Base-by-base conservation (phyloP, 2,797 vertebrate species). In the Botia almorhae region DNA sequence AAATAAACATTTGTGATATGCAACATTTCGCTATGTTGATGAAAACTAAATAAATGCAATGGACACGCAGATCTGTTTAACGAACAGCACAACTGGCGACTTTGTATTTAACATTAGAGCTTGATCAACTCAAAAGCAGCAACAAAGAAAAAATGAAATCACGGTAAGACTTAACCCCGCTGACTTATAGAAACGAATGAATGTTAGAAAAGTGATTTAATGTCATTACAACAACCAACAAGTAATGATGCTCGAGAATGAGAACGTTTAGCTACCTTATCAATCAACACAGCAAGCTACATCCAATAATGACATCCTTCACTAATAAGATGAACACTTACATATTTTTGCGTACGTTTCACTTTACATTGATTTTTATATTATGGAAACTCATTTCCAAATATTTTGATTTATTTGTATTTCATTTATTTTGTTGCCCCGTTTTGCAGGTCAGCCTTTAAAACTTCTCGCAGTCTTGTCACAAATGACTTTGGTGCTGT, bases 1-100 rank as follows among this genome's bases (percentile, higher is more conserved):
- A 69, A 79, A 82, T 78, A 78, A 64, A 79, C 7, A 26, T 26
- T 26, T 26, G 17, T 1, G 7, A 8, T 3, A 1, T 71, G 26
- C 19, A 64, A 68, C 29, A 46, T 17, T 14, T 13, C 21, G 58
- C 76, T 51, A 70, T 23, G 1, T 33, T 69, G 23, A 60, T 16
- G 16, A 19, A 23, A 69, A 33, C 43, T 2, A 33, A 77, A 16
- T 16, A 29, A 26, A 48, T 33, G 6, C 0, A 16, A 19, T 69
- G 39, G 12, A n/a, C 19, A n/a, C 2, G 19, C 58, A 13, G 17
- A 46, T 21, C 5, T n/a, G 10, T 36, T 26, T 68, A 26, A 46
- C 12, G 14, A 12, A 29, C 21, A 33, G 11, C 69, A 11, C 26
- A 6, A 17, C 7, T 21, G 0, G 16, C 3, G 8, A 23, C 36